phyloP scores from a whole-genome alignment of 2,113 vertebrate species.

The Hippocampus zosterae region DNA sequence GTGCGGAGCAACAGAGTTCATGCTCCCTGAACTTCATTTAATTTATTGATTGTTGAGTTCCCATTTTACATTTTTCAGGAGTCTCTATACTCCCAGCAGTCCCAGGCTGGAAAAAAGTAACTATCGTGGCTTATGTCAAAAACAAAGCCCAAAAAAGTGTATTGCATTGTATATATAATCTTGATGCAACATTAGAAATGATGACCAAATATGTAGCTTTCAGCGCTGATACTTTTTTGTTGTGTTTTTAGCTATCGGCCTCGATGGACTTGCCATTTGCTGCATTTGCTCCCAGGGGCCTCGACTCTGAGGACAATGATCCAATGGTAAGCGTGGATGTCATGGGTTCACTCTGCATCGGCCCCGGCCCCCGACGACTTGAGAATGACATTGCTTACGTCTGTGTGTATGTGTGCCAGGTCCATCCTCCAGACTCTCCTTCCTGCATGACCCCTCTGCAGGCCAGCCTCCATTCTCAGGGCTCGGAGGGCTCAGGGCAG shows the following conservation, averaged over 20 bases:
- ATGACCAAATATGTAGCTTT: background rate
- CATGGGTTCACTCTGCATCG: background rate
- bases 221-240: background rate
- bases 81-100: too few relatives aligned
- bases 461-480: constrained; percentile 87
- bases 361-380: too few relatives aligned
- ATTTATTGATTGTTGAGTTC: too few relatives aligned
- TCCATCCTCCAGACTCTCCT: constrained; percentile 88
- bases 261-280: constrained; percentile 94
- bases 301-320: constrained; percentile 87
- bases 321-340: constrained; percentile 80
- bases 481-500: constrained; percentile 82
- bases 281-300: constrained; percentile 87
- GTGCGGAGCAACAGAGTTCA: too few relatives aligned
- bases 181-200: too few relatives aligned
- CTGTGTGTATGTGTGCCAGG: constrained; percentile 60
- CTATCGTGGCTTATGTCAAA: too few relatives aligned
- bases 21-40: too few relatives aligned
- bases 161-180: too few relatives aligned
- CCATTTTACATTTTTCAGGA: too few relatives aligned
- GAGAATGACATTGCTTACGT: background rate
- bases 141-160: too few relatives aligned
- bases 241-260: constrained; percentile 79
- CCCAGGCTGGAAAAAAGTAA: too few relatives aligned
- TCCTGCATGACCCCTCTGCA: constrained; percentile 82